Evolutionary conservation across 2,888 invertebrate genomes (phyloP), one percentile per base, ranked within the genome.

Genomic region (Lithophane leautieri): DNA sequence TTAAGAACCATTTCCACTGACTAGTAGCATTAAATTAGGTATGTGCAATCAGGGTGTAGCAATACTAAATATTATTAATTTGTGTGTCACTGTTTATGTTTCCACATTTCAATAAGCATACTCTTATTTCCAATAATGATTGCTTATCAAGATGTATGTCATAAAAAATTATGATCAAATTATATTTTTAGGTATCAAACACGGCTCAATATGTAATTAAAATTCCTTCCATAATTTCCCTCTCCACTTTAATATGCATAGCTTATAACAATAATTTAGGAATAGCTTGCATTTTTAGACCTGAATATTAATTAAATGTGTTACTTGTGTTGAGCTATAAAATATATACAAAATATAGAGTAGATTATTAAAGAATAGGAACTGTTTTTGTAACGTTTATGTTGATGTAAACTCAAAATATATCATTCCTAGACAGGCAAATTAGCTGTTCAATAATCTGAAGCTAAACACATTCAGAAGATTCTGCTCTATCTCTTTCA

Each of bases 141-240:
- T 25, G 50, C 34, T 52, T 63, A 73, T 34, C 56, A 63, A 73
- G 73, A 73, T 50, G 16, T 47, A 42, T 50, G 16, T 63, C 50
- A 73, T 73, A 63, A 56, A 77, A 28, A 62, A 76, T 22, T 56
- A 63, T 80, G 25, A 56, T 62, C 22, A 80, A 58, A 52, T 80
- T 50, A 58, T 58, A 80, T 52, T 80, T 71, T 50, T 25, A 79
- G 22, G 28, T 79, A 28, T 62, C 34, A 79, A 54, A 11, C 12
- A 77, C 2, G 0, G n/a, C 34, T 56, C n/a, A 22, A 50, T 25
- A n/a, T 6, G 14, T 62, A 62, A 79, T 72, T 79, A 79, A 72
- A 79, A 72, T 72, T 79, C 47, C 6, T 54, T 40, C 4, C 28
- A 25, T 52, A 50, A 28, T 77, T 71, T 8, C 25, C 25, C 34